phyloP scores from a whole-genome alignment of 2,888 invertebrate species.

The Mesochorus sp. region DNA sequence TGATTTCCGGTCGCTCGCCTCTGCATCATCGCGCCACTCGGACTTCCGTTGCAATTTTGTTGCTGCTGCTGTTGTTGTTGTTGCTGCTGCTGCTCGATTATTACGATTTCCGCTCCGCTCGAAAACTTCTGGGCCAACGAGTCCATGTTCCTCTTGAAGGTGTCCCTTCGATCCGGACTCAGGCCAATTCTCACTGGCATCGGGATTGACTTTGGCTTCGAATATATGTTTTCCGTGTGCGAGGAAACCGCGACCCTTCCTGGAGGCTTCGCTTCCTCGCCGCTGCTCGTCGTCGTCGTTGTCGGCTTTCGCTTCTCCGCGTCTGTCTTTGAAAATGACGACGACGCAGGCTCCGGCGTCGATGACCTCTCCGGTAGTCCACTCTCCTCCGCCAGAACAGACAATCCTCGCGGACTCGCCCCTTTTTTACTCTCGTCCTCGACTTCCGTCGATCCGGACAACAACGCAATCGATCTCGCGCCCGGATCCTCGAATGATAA shows the following conservation, averaged over 20 bases:
- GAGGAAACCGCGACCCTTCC: conserved; percentile 36
- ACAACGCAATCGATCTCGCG: conserved; percentile 61
- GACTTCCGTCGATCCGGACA: conserved; percentile 26
- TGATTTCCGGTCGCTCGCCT: conserved; percentile 80
- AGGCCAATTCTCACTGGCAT: conserved; percentile 76
- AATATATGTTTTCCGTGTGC: conserved; percentile 74
- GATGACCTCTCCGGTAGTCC: conserved; percentile 56
- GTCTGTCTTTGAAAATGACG: conserved; percentile 12
- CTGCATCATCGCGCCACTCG: conserved; percentile 56
- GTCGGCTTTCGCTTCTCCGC: conserved; percentile 47
- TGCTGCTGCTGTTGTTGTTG: no score
- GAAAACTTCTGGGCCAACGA: conserved; percentile 81
- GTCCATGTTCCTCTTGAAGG: conserved; percentile 82
- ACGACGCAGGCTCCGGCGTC: conserved; percentile 43
- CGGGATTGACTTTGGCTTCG: conserved; percentile 65
- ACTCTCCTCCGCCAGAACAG: conserved; percentile 42
- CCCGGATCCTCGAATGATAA: conserved; percentile 72
- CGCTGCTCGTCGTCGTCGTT: conserved; percentile 55
- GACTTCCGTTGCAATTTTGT: conserved; percentile 24
- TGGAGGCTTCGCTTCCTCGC: conserved; percentile 32
- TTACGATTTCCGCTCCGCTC: conserved; percentile 76
- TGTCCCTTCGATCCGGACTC: conserved; percentile 80
- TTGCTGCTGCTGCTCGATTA: conserved; percentile 75
- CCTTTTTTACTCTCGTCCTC: conserved; percentile 19
- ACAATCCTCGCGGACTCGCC: conserved; percentile 11